Evolutionary conservation across 2,888 invertebrate genomes (phyloP).

Genomic region (Drosophila pegasa): DNA sequence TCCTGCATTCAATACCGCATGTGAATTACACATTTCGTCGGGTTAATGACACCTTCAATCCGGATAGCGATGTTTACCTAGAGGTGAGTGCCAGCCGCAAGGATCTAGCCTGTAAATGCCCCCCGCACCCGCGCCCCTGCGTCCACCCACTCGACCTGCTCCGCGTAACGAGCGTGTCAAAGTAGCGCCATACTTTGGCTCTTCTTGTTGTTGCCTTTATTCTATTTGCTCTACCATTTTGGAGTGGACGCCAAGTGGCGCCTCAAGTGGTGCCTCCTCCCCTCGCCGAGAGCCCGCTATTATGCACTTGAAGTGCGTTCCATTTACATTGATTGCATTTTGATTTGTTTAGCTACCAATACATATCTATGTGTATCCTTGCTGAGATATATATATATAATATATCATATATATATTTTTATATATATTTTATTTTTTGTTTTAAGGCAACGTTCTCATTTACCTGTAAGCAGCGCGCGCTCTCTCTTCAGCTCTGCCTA

Average conservation of each 20-base stretch:
- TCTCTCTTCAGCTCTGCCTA: slow-evolving; percentile 8
- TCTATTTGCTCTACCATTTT: slow-evolving; percentile 27
- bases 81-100: slow-evolving; percentile 88
- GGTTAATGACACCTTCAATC: slow-evolving; percentile 96
- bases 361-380: slow-evolving; percentile 9
- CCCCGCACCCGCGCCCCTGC: neutral
- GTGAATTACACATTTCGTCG: slow-evolving; percentile 95
- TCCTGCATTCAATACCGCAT: slow-evolving; percentile 96
- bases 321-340: slow-evolving; percentile 58
- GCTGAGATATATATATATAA: neutral
- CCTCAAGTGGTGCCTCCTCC: slow-evolving; percentile 41
- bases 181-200: slow-evolving; percentile 23
- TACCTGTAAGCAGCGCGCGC: slow-evolving; percentile 26
- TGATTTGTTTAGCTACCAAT: slow-evolving; percentile 47
- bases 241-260: slow-evolving; percentile 33
- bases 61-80: slow-evolving; percentile 94
- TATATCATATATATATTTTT: neutral
- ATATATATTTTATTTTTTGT: slow-evolving; percentile 3
- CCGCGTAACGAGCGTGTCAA: slow-evolving; percentile 14
- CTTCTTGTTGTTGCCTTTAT: neutral
- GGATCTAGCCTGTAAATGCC: slow-evolving; percentile 9
- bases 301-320: slow-evolving; percentile 42
- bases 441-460: slow-evolving; percentile 22
- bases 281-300: slow-evolving; percentile 48
- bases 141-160: slow-evolving; percentile 8